These are phyloP conservation scores for Tenebrosternarchus preto DNA, from an alignment of 2,113 vertebrate species.

Conservation along the genomic window DNA sequence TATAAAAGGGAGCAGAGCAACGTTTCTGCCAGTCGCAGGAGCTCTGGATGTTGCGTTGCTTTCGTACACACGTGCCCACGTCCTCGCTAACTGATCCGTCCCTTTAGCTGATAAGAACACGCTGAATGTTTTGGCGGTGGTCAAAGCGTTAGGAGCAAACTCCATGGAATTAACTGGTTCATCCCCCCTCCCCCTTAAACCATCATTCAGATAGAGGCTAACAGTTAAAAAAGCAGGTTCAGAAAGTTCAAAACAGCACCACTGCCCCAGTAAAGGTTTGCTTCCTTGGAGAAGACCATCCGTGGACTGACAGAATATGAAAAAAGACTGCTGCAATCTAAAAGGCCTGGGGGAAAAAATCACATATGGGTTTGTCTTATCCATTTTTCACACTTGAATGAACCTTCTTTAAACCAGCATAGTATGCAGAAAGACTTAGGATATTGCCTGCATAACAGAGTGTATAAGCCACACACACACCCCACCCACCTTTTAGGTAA, in stretches of 20 bases:
- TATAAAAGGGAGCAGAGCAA: no score
- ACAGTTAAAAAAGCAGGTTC: background rate
- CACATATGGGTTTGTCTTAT: constrained; percentile 18
- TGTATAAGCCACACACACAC: background rate
- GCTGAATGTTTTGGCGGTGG: no score
- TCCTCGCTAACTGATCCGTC: no score
- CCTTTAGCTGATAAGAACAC: no score
- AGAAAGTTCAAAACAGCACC: background rate
- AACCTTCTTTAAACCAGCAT: constrained; percentile 17
- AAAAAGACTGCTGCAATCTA: constrained; percentile 5
- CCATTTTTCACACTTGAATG: constrained; percentile 27
- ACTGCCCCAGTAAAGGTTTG: background rate
- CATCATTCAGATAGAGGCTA: no score
- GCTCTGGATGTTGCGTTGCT: no score
- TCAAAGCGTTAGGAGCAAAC: no score
- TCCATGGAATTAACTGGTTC: no score
- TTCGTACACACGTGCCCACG: no score
- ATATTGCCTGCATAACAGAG: background rate
- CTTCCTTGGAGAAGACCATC: constrained; percentile 4
- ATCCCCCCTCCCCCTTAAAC: no score
- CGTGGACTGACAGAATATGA: background rate
- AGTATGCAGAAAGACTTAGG: background rate
- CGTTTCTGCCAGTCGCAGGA: no score
- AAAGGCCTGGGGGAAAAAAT: constrained; percentile 8
- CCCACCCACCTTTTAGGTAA: background rate